Evolutionary conservation across 1,140 invertebrate genomes (phyloP), one percentile per base, ranked within the genome.

Genomic region (Calephelis virginiensis): DNA sequence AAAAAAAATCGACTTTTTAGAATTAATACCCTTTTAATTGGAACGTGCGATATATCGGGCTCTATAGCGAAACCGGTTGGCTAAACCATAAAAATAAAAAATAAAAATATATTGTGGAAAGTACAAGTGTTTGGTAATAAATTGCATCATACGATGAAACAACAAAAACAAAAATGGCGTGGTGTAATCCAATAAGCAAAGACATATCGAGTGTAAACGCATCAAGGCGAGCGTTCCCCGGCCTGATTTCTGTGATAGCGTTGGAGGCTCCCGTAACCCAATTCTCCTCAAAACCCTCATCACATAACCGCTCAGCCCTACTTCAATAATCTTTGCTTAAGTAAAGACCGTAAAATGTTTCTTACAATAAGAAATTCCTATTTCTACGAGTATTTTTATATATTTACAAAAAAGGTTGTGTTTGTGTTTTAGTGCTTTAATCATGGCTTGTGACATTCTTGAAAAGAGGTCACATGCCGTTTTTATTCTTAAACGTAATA

Each of bases 181-280:
- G 9, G 14, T 11, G 17, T 53, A 53, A 53, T 53, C 11, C 2
- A 56, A 56, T 56, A 28, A 56, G 17, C 11, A 28, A 56, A 56
- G 53, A 56, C 28, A 56, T 56, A 56, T 56, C 53, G 17, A 56
- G 53, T 56, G 53, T 56, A 56, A 56, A 56, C 10, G 53, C 53
- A 37, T 28, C 53, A 56, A 56, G 53, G 9, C 28, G 17, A 17
- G 28, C 28, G 17, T 11, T 17, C 28, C 28, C 53, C 28, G 53
- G 17, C 53, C 28, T 56, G 74, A 74, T 71, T 73, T 74, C 63
- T 59, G 63, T 56, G 62, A 68, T 69, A 69, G 64, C 63, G 61
- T 64, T 61, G 61, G 28, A 62, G 49, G 63, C 48, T 69, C 70
- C 62, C 48, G 61, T 76, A 76, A 76, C 75, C 75, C 53, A 74